A percentile compares a stretch with the other conserved stretches of the same genome.
Evolutionary conservation across 2,888 invertebrate species (phyloP).

Genomic region (Tenthredo livida): DNA sequence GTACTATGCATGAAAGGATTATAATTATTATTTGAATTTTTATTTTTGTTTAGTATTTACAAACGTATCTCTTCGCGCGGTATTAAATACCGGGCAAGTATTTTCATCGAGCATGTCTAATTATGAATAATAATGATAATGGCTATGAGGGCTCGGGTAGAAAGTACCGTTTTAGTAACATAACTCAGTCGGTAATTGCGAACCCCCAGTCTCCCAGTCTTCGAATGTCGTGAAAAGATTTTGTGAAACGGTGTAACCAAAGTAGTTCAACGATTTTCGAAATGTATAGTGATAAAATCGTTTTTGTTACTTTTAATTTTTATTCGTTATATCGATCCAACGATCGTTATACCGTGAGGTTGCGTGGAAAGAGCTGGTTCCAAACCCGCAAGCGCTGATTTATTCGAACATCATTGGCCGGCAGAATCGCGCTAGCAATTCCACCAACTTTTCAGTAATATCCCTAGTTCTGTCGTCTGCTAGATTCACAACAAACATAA

Average conservation of each 20-base stretch:
- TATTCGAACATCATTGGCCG: too few species aligned
- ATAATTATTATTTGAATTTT: not conserved
- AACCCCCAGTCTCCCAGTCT: too few species aligned
- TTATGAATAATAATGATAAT: not conserved
- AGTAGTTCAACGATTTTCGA: not conserved
- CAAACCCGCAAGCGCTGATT: too few species aligned
- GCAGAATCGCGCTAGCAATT: too few species aligned
- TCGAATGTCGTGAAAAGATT: not conserved
- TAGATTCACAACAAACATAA: too few species aligned
- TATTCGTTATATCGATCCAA: not conserved
- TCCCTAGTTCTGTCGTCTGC: too few species aligned
- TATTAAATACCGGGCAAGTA: not conserved
- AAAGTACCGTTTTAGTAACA: slow-evolving; percentile 27
- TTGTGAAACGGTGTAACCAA: not conserved
- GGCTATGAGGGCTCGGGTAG: not conserved
- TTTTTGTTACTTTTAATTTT: not conserved
- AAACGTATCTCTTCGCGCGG: not conserved
- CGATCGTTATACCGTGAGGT: too few species aligned
- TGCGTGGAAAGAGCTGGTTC: too few species aligned
- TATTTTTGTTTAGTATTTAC: not conserved
- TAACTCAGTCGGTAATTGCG: slow-evolving; percentile 3
- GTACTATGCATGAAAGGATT: not conserved
- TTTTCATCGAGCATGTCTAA: slow-evolving; percentile 35
- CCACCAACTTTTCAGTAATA: too few species aligned
- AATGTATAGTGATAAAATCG: not conserved